These are phyloP conservation scores for Odocoileus hemionus DNA, from an alignment of 2,113 vertebrate species.

Conservation along the genomic window DNA sequence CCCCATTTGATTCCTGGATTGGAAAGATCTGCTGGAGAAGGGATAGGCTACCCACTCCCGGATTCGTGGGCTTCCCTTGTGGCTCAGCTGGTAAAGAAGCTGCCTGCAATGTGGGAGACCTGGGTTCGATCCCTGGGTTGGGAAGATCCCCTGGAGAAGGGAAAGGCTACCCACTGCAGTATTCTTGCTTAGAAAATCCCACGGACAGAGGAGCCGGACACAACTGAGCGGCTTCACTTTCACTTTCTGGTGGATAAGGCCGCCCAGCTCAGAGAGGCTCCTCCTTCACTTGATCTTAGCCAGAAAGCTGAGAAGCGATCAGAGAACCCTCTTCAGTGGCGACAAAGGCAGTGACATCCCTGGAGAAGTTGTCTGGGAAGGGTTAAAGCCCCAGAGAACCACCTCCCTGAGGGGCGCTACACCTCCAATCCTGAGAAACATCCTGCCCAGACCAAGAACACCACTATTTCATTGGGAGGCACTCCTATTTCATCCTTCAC, in stretches of 20 bases:
- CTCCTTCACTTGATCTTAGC: background rate
- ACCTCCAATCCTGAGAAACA: background rate
- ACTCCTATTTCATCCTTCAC: background rate
- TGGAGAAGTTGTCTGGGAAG: background rate
- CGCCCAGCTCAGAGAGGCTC: background rate
- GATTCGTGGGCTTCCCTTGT: background rate
- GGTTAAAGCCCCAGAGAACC: background rate
- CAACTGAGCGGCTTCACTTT: background rate
- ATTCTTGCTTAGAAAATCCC: background rate
- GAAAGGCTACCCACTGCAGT: background rate
- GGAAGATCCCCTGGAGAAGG: background rate
- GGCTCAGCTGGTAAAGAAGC: background rate
- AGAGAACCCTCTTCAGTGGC: background rate
- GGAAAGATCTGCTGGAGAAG: background rate
- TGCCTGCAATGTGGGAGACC: background rate
- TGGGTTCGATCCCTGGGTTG: background rate
- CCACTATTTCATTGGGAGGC: background rate
- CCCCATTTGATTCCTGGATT: background rate
- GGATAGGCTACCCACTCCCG: background rate
- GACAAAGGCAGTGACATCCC: background rate
- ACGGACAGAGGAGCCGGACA: background rate
- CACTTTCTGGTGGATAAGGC: background rate
- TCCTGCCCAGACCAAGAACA: background rate
- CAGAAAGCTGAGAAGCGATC: background rate
- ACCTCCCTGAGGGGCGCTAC: accelerated